Conservation (phyloP, 2,113 vertebrate genomes). For the Campylomormyrus tamandua region DNA sequence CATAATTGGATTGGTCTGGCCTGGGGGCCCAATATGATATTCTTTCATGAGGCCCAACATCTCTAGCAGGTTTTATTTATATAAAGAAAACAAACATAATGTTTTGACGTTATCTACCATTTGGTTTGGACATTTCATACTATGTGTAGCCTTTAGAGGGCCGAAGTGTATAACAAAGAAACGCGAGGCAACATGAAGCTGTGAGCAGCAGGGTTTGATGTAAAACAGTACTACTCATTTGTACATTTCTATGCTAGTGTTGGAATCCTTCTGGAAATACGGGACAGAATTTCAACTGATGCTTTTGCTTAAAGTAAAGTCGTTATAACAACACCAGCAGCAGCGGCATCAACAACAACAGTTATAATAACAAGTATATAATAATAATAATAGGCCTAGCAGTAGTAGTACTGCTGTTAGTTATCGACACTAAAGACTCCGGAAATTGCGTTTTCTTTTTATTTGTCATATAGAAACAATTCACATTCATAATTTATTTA, state of each 20-base stretch:
- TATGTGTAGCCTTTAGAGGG: not conserved
- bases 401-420: not conserved
- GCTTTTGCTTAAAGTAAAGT: not conserved
- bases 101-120: not conserved
- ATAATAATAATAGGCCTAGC: not conserved
- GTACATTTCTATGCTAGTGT: not conserved
- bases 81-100: not conserved
- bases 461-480: not conserved
- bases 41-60: not conserved
- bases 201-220: not conserved
- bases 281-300: not conserved
- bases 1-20: not conserved
- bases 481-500: not conserved
- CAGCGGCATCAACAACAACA: too few relatives aligned
- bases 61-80: not conserved
- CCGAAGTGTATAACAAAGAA: not conserved
- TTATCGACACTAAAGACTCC: not conserved
- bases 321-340: not conserved
- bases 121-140: not conserved
- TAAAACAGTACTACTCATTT: not conserved
- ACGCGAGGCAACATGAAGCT: not conserved
- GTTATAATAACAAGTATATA: not conserved
- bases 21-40: not conserved
- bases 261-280: not conserved
- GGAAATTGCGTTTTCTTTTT: not conserved